Base-by-base conservation (phyloP, 2,888 invertebrate genomes). In the Mactromeris polynyma region DNA sequence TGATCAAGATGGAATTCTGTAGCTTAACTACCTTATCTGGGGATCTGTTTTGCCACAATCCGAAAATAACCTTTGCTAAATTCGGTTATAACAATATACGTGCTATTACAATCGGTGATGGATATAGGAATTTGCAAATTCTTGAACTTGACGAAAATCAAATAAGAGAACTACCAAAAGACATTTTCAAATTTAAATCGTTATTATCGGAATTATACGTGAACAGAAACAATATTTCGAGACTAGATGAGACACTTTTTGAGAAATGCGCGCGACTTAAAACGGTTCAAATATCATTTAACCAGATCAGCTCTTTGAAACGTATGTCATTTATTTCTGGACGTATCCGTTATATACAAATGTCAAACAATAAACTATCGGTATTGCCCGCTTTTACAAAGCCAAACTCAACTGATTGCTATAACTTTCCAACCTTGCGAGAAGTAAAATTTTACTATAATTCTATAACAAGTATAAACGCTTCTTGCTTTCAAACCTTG, bases 21-120 rank as follows among this genome's bases (percentile, higher is more conserved):
- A 85, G n/a, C 42, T 31, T 85, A 17, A 51, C 42, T 11, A 64
- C 69, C 2, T 40, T 85, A 19, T 80, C 81, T 19, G 42, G 64
- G 40, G 81, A 69, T 7, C 21, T 69, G 26, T 85, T 85, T 40
- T 85, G 85, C 33, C 19, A 46, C 0, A 85, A 85, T 26, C 46
- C 42, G 0, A 80, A 69, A 31, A 40, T 85, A 4, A n/a, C 69
- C 2, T 81, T 85, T 69, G 33, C 69, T 4, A 69, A 40, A 17
- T 85, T 85, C 26, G 17, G 36, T 1, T n/a, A 40, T n/a, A 85
- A 85, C 40, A 69, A 46, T 31, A 40, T 85, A 21, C n/a, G 69
- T n/a, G 31, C 40, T 21, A 69, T 85, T 42, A 33, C 31, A 42
- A 81, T 69, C n/a, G 42, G 9, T 82, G 73, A 81, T 51, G 17